Conservation (phyloP, 1,140 invertebrate species). For the Onthophagus taurus region DNA sequence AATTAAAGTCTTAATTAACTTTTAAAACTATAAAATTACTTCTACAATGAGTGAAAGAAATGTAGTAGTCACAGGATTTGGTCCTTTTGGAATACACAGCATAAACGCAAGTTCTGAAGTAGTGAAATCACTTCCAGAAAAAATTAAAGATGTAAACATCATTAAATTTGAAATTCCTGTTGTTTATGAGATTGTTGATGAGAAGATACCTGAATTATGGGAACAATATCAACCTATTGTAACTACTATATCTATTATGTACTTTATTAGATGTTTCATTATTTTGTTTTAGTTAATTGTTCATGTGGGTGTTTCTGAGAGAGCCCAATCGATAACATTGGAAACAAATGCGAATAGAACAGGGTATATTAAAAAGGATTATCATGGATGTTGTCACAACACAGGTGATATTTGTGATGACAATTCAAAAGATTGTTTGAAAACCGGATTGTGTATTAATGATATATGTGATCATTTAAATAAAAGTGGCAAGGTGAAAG, state of each 20-base stretch:
- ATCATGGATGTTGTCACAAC: constrained; percentile 36
- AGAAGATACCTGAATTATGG: constrained; percentile 54
- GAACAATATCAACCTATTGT: constrained; percentile 52
- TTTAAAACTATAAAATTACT: too few relatives aligned
- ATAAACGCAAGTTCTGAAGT: constrained; percentile 73
- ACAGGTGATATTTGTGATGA: constrained; percentile 34
- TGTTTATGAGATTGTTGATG: constrained; percentile 51
- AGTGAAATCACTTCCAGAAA: constrained; percentile 49
- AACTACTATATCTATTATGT: too few relatives aligned
- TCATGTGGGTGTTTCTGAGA: constrained; percentile 53
- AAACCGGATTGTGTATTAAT: constrained; percentile 37
- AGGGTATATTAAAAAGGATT: constrained; percentile 45
- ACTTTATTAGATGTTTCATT: too few relatives aligned
- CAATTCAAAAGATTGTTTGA: constrained; percentile 33
- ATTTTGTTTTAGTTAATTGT: constrained; percentile 47
- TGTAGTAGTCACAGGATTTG: constrained; percentile 59
- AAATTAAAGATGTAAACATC: constrained; percentile 45
- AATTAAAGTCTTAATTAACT: too few relatives aligned
- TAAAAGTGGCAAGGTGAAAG: constrained; percentile 26
- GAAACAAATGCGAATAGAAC: constrained; percentile 47
- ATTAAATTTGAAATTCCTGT: constrained; percentile 55
- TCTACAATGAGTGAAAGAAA: too few relatives aligned
- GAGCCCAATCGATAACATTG: constrained; percentile 44
- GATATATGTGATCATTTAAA: constrained; percentile 40
- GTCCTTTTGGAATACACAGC: constrained; percentile 55